Conservation (phyloP, 2,797 vertebrate genomes). For the Artibeus lituratus region DNA sequence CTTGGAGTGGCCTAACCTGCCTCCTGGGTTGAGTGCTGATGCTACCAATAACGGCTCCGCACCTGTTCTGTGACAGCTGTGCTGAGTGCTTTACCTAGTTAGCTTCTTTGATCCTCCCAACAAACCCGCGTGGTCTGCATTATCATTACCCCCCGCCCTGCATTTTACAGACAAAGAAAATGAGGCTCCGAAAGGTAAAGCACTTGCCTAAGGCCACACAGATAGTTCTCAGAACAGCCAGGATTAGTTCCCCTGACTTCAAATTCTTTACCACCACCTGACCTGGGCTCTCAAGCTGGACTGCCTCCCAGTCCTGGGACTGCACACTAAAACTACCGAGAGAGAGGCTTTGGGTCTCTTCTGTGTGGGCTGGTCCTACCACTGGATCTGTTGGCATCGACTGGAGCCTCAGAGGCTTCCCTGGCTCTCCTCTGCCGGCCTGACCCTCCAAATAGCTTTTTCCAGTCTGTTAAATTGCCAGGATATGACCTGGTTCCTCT, state of each 20-base stretch:
- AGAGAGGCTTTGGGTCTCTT: not conserved
- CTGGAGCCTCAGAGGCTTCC: not conserved
- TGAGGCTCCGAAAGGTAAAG: not conserved
- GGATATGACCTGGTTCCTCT: not conserved
- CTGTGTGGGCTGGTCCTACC: not conserved
- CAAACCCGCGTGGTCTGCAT: not conserved
- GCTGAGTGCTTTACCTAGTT: not conserved
- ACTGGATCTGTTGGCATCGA: not conserved
- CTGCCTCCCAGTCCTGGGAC: not conserved
- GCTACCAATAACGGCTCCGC: not conserved
- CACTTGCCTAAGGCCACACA: not conserved
- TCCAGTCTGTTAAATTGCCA: not conserved
- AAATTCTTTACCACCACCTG: not conserved
- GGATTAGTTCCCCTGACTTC: not conserved
- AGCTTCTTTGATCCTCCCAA: not conserved
- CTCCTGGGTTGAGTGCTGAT: not conserved
- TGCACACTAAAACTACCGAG: not conserved
- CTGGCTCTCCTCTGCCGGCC: not conserved
- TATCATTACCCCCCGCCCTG: not conserved
- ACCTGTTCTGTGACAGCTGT: not conserved
- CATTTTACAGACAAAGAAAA: conserved; percentile 6
- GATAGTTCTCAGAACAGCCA: not conserved
- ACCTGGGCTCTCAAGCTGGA: not conserved
- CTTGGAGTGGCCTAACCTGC: not conserved
- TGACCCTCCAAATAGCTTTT: not conserved